phyloP scores from a whole-genome alignment of 2,888 invertebrate species.

The Itoplectis maculator region DNA sequence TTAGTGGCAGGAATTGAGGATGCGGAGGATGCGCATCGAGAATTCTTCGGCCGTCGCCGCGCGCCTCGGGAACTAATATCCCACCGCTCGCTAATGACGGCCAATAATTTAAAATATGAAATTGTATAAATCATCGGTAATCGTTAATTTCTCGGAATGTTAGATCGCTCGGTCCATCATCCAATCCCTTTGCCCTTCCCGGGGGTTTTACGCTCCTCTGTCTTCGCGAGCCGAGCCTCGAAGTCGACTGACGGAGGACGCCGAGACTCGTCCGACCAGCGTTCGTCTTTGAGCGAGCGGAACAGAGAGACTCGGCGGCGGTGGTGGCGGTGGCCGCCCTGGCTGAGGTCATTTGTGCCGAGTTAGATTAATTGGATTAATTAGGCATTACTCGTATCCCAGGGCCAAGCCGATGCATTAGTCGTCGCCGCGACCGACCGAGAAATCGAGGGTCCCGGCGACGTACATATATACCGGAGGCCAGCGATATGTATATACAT shows the following conservation, averaged over 20 bases:
- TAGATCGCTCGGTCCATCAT: constrained; percentile 83
- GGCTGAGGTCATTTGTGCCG: constrained; percentile 83
- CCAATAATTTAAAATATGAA: constrained; percentile 84
- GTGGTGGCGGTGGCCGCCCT: constrained; percentile 64
- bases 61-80: constrained; percentile 75
- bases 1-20: constrained; percentile 34
- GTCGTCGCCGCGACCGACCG: constrained; percentile 72
- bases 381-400: constrained; percentile 83
- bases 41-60: constrained; percentile 8
- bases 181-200: constrained; percentile 49
- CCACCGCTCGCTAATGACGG: constrained; percentile 82
- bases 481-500: not conserved
- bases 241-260: constrained; percentile 48
- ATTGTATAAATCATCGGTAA: constrained; percentile 84
- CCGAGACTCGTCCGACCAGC: constrained; percentile 61
- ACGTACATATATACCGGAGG: constrained; percentile 12
- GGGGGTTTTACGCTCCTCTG: constrained; percentile 70
- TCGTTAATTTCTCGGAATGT: constrained; percentile 85
- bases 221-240: constrained; percentile 65
- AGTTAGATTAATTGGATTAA: constrained; percentile 85
- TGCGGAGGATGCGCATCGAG: constrained; percentile 6
- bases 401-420: constrained; percentile 82
- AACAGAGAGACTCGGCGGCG: constrained; percentile 56
- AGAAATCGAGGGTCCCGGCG: constrained; percentile 63
- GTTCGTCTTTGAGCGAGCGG: constrained; percentile 68